Evolutionary conservation across 2,797 vertebrate species (phyloP).

Genomic region (Todus mexicanus): DNA sequence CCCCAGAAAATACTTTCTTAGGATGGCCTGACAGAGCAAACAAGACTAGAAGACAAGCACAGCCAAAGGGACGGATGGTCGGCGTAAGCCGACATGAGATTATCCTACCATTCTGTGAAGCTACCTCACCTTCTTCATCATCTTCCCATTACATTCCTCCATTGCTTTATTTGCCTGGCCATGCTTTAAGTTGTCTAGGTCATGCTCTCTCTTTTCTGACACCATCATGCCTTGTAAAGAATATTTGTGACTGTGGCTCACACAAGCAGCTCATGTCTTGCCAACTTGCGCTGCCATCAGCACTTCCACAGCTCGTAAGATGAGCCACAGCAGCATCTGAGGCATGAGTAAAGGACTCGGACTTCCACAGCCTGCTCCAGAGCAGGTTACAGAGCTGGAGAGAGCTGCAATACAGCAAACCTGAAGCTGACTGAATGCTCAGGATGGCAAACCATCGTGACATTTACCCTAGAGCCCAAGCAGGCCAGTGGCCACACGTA

Average conservation of each 20-base stretch:
- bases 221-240: neutral
- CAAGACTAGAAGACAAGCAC: neutral
- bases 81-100: neutral
- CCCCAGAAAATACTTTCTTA: neutral
- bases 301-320: neutral
- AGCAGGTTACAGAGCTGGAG: neutral
- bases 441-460: neutral
- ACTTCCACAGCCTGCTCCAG: neutral
- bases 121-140: neutral
- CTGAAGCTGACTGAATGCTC: neutral
- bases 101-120: neutral
- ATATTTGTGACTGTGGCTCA: neutral
- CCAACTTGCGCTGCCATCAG: fast-evolving
- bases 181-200: neutral
- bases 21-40: neutral
- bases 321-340: neutral
- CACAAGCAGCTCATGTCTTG: neutral
- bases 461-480: neutral
- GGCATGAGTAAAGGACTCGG: neutral
- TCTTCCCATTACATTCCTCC: no score
- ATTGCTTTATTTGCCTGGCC: neutral
- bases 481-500: neutral
- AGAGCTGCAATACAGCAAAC: neutral
- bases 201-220: neutral
- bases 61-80: neutral